Base-by-base conservation (phyloP, 2,797 vertebrate genomes). In the Brachyalestes nurse region DNA sequence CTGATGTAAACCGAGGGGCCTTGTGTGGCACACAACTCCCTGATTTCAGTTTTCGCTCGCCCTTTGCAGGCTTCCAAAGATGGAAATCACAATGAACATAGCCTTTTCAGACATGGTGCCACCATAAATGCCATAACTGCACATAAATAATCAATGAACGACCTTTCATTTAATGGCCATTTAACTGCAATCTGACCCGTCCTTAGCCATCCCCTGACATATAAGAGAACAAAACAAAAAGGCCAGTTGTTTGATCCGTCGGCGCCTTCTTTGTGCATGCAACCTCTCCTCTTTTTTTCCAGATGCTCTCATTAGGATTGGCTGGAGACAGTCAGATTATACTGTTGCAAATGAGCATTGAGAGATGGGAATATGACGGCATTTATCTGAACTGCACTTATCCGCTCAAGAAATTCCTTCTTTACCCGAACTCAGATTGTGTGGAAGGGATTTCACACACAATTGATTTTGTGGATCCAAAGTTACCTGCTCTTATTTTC, bases 101-200 rank as follows among this genome's bases (percentile, higher is more conserved):
- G 19, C 45, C 13, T 55, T 53, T 81, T 55, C 47, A 76, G 17
- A 40, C 19, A 9, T 5, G 6, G 34, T 62, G 67, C 58, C 42
- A 65, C 51, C 55, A 55, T 49, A 76, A 76, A 73, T 77, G 62
- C 61, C 69, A 77, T 47, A 69, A 62, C 60, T 53, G 14, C 51
- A 72, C 74, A 79, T 79, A 64, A 80, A 77, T 79, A 72, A 85
- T 82, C 61, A 25, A 82, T 77, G 62, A 9, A 61, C 21, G 67
- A 66, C 80, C 80, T 79, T 84, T 76, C 49, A 71, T 79, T 69
- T 77, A 85, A 85, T 85, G 61, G 45, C 28, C 40, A 62, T 72
- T 72, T 62, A 45, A 79, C 64, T 79, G 13, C 38, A 71, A 16
- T 14, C 38, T 57, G 70, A 73, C 75, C 64, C 66, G 55, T 79